A percentile compares a stretch with the other conserved stretches of the same genome.
phyloP scores from a whole-genome alignment of 1,140 invertebrate species.

The Microplitis demolitor region DNA sequence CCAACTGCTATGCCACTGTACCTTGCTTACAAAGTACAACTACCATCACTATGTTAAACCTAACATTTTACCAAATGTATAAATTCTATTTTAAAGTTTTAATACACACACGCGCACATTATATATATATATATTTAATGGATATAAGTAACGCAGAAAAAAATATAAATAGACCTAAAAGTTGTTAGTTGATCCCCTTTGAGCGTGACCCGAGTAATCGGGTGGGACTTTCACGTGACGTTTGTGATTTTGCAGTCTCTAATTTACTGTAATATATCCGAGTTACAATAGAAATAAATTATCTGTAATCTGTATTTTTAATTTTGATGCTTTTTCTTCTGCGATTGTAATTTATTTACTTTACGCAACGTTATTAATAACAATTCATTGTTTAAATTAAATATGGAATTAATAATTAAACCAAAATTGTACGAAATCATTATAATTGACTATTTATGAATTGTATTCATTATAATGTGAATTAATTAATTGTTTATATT shows the following conservation, averaged over 20 bases:
- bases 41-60: background rate
- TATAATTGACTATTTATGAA: no score
- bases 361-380: no score
- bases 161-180: background rate
- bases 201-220: constrained; percentile 11
- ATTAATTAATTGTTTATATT: no score
- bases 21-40: background rate
- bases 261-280: constrained; percentile 6
- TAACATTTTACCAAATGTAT: background rate
- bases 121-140: background rate
- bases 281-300: background rate
- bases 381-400: no score
- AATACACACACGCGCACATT: background rate
- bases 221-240: background rate
- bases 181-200: constrained; percentile 11
- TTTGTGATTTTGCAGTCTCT: constrained; percentile 8
- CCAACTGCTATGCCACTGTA: background rate
- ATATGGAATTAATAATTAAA: no score
- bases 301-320: background rate
- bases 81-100: constrained; percentile 1
- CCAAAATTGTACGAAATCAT: no score
- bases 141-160: background rate
- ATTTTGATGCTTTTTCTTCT: background rate
- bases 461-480: no score
- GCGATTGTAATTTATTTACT: no score